These are phyloP conservation scores for Chloebia gouldiae DNA, from an alignment of 2,113 vertebrate species.

Conservation along the genomic window DNA sequence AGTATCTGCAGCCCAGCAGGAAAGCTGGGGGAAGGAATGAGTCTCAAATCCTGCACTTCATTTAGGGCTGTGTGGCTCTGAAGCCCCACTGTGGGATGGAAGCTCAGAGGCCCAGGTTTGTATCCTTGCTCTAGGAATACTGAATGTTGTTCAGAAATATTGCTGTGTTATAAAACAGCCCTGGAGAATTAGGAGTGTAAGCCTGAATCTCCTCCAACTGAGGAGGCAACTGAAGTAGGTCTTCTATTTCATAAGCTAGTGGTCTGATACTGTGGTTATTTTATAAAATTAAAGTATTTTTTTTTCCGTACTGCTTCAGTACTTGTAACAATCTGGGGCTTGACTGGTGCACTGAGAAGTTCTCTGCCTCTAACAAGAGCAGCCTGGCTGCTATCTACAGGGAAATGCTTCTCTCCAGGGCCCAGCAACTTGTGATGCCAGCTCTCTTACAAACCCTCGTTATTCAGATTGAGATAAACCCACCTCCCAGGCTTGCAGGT, in stretches of 20 bases:
- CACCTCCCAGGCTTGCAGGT: constrained; percentile 33
- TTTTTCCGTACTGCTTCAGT: not conserved
- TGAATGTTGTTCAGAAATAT: not conserved
- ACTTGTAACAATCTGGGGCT: not conserved
- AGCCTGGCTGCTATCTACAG: constrained; percentile 1
- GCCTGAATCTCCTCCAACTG: not conserved
- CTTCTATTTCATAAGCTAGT: constrained; percentile 36
- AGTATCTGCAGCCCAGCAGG: not conserved
- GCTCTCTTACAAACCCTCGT: constrained; percentile 9
- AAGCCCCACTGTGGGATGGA: not conserved
- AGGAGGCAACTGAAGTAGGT: constrained; percentile 2
- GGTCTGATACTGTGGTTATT: not conserved
- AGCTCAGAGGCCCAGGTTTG: not conserved
- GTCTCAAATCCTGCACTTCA: not conserved
- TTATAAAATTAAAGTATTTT: constrained; percentile 4
- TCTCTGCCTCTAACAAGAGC: constrained; percentile 20
- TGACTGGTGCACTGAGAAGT: not conserved
- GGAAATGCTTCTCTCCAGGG: constrained; percentile 29
- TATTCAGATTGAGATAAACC: constrained; percentile 39
- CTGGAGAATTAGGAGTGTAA: not conserved
- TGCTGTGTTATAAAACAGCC: not conserved
- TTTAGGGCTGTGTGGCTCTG: not conserved
- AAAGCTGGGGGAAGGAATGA: not conserved
- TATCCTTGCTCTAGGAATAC: not conserved
- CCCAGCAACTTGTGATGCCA: constrained; percentile 12